Evolutionary conservation across 2,888 invertebrate genomes (phyloP), one percentile per base, ranked within the genome.

Genomic region (Cheilosia vernalis): DNA sequence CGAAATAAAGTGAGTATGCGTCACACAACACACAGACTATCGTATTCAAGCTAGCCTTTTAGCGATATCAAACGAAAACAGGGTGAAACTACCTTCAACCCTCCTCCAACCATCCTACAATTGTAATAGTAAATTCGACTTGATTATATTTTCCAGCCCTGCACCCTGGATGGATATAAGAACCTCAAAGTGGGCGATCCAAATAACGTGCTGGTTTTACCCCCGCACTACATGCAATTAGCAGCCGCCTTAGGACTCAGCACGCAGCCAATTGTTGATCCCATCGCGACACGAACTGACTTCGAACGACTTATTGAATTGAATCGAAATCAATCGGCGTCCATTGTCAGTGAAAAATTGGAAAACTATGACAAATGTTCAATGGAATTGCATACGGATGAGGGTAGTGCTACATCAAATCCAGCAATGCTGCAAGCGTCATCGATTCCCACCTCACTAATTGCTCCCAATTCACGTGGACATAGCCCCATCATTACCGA

Each of bases 191-290:
- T 88, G 2, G 88, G 87, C 1, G 93, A 93, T 87, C 93, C 93
- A 4, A 93, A 93, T 87, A 93, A 94, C 3, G 93, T 94, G 7
- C 93, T 94, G 86, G 92, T 94, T 10, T 90, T 94, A 37, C 94
- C 94, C 56, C 94, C 94, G 82, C 94, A 94, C 88, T 94, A 94
- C 88, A 93, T 94, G 21, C 94, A 94, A 88, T 88, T 94, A 64
- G 93, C 94, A 2, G 93, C 93, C 0, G 93, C 94, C 2, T 87
- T 92, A 40, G 92, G 91, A 1, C 77, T 92, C 5, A 91, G 89
- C 77, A 89, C 91, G 7, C 90, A 92, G 82, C 89, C 90, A 2
- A 89, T 91, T 84, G 89, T 91, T 13, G 91, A 91, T 87, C 89
- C 91, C 7, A 88, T 90, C 72, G 89, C 91, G 49, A 90, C 91